phyloP scores from a whole-genome alignment of 2,113 vertebrate genomes.

The Phyllopteryx taeniolatus region DNA sequence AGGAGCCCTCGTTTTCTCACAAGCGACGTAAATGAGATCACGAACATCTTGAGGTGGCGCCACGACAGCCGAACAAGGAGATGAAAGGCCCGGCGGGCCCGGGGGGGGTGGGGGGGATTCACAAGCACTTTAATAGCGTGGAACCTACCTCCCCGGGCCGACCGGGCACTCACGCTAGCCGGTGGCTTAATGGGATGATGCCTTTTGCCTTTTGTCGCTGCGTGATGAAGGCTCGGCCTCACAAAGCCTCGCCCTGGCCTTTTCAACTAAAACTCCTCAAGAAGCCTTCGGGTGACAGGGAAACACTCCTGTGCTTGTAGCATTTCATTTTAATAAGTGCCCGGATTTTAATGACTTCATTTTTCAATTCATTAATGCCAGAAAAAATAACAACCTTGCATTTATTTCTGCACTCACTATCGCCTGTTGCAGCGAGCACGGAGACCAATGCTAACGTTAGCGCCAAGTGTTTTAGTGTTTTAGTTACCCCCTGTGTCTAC shows the following conservation, averaged over 20 bases:
- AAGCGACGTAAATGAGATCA: slow-evolving; percentile 88
- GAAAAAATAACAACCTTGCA: no score
- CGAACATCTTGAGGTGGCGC: slow-evolving; percentile 88
- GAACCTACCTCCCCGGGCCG: slow-evolving; percentile 75
- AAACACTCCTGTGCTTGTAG: no score
- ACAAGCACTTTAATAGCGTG: slow-evolving; percentile 90
- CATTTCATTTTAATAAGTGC: no score
- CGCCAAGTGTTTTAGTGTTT: no score
- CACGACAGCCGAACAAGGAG: slow-evolving; percentile 85
- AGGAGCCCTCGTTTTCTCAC: slow-evolving; percentile 47
- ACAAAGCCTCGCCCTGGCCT: slow-evolving; percentile 67
- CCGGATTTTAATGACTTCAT: no score
- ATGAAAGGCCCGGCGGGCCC: slow-evolving; percentile 93
- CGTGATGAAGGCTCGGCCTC: slow-evolving; percentile 92
- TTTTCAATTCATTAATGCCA: no score
- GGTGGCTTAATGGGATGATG: slow-evolving; percentile 98
- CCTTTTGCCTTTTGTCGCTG: slow-evolving; percentile 98
- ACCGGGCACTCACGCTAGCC: slow-evolving; percentile 92
- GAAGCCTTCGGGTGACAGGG: not conserved
- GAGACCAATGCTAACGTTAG: no score
- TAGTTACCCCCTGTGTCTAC: no score
- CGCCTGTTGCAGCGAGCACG: no score
- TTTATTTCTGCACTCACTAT: no score
- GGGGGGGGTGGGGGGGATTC: slow-evolving; percentile 85
- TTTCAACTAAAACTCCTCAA: not conserved